phyloP scores from a whole-genome alignment of 1,140 invertebrate genomes.

The Philopotamus ludificatus region DNA sequence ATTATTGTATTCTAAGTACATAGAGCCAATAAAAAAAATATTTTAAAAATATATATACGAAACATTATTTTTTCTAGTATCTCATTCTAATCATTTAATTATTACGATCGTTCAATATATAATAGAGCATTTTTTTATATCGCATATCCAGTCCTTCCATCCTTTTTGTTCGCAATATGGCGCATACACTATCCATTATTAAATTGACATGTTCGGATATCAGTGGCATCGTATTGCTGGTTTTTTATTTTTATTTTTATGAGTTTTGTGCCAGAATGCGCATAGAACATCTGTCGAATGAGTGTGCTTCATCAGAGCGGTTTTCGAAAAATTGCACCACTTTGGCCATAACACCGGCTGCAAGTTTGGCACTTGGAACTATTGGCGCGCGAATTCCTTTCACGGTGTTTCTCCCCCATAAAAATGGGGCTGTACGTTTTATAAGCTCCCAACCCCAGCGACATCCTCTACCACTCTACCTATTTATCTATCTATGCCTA shows the following conservation, averaged over 20 bases:
- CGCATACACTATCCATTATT: slow-evolving; percentile 6
- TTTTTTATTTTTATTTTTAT: not conserved
- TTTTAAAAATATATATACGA: too few species aligned
- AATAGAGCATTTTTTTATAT: too few species aligned
- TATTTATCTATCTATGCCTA: slow-evolving; percentile 5
- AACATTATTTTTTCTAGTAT: too few species aligned
- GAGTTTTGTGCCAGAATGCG: not conserved
- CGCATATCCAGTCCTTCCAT: too few species aligned
- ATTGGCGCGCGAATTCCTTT: slow-evolving; percentile 34
- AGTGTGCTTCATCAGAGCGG: slow-evolving; percentile 14
- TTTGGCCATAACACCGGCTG: slow-evolving; percentile 12
- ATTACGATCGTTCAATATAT: too few species aligned
- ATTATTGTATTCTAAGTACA: not conserved
- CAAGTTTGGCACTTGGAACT: slow-evolving; percentile 34
- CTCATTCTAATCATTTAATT: too few species aligned
- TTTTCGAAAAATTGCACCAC: slow-evolving; percentile 36
- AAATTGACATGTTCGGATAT: not conserved
- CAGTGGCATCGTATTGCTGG: not conserved
- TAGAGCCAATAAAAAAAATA: not conserved
- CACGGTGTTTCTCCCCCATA: slow-evolving; percentile 14
- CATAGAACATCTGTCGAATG: slow-evolving; percentile 28
- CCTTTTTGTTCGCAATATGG: not conserved
- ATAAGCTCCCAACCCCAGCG: slow-evolving; percentile 27
- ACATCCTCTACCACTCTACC: slow-evolving; percentile 22
- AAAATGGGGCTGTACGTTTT: slow-evolving; percentile 27